Base-by-base conservation (phyloP, 2,888 invertebrate species). In the Lucinisca nassula region DNA sequence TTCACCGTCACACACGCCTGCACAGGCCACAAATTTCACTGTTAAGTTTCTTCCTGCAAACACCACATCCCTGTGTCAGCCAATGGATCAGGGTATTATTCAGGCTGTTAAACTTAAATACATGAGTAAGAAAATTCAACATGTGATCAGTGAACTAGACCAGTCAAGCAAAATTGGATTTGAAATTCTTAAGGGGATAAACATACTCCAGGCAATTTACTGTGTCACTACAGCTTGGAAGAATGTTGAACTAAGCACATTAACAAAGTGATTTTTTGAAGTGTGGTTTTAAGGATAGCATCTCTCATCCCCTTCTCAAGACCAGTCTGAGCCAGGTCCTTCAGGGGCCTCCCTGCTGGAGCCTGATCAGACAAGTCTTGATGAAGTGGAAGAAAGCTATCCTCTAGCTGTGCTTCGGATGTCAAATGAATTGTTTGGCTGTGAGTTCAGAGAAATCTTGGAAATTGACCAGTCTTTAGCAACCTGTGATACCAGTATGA, bases 41-140 rank as follows among this genome's bases (percentile, higher is more conserved):
- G 35, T 87, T 17, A 49, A 70, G 40, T 82, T 88, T 70, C 51
- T 85, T 8, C 88, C 88, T 10, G 38, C 85, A 0, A 88, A 88
- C 75, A 85, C 80, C 3, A 85, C 88, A 17, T 83, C 85, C 10
- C 0, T 45, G 0, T 24, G 40, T 10, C 88, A 88, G 55, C 83
- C 88, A 12, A 78, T 82, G 79, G 89, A 89, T 72, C 58, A 40
- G 27, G 84, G 84, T 0, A 88, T 88, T 30, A 88, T 88, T 1
- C 80, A 85, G 40, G 61, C 88, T 0, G 17, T 85, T 49, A 83
- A 88, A 75, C 70, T 85, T 4, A 85, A 82, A 24, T 88, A 82
- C 74, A 10, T 83, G 14, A 76, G 78, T 27, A 40, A 61, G 0
- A 75, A 84, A 30, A 72, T 87, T 8, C 81, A 84, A 38, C 38